A percentile compares a stretch with the other conserved stretches of the same genome.
Conservation (phyloP, 1,140 invertebrate genomes). For the Phocides pigmalion region DNA sequence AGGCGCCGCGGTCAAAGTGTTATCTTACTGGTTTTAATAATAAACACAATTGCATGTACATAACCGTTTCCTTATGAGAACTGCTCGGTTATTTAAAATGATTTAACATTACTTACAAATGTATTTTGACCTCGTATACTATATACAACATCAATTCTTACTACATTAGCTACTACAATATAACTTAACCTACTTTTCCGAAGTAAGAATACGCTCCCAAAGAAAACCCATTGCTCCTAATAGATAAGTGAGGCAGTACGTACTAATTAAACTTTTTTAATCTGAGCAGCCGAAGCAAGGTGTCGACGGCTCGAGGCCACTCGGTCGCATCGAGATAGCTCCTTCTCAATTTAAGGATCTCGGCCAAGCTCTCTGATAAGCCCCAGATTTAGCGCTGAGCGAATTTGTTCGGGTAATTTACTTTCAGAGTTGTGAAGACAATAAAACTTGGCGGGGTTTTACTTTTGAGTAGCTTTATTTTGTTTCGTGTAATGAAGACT, state of each 20-base stretch:
- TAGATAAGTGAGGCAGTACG: conserved; percentile 50
- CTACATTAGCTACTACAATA: not conserved
- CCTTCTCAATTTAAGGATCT: conserved; percentile 77
- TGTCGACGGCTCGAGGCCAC: conserved; percentile 68
- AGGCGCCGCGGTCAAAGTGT: too few relatives aligned
- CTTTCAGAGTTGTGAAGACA: conserved; percentile 77
- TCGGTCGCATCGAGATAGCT: conserved; percentile 70
- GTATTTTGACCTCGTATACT: too few relatives aligned
- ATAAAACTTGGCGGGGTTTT: conserved; percentile 71
- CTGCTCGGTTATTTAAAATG: too few relatives aligned
- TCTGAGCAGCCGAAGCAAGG: conserved; percentile 60
- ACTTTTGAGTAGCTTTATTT: conserved; percentile 69
- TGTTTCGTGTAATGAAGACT: conserved; percentile 71
- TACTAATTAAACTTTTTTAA: conserved; percentile 77
- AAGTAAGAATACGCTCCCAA: not conserved
- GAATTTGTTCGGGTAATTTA: conserved; percentile 81
- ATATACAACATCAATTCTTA: too few relatives aligned
- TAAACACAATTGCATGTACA: too few relatives aligned
- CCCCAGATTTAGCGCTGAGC: conserved; percentile 76
- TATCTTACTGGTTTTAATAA: too few relatives aligned
- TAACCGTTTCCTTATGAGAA: too few relatives aligned
- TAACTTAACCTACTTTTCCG: too few relatives aligned
- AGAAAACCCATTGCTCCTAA: conserved; percentile 33
- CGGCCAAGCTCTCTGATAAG: conserved; percentile 70
- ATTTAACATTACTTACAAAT: too few relatives aligned